Conservation (phyloP, 2,888 invertebrate species). For the Gymnocheta viridis region DNA sequence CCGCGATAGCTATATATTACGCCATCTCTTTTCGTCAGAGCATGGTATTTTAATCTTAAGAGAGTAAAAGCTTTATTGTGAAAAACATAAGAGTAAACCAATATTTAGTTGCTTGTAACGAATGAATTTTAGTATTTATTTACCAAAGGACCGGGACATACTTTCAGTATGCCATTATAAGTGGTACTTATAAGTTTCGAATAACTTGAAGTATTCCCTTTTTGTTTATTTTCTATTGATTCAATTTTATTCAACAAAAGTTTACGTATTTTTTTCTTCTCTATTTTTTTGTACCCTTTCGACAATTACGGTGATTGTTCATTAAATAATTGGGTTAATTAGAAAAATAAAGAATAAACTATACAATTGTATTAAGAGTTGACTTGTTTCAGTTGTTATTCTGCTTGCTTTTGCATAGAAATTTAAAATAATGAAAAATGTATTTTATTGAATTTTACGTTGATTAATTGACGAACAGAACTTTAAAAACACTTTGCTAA, state of each 20-base stretch:
- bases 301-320: slow-evolving; percentile 48
- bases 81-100: neutral
- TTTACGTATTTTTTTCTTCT: slow-evolving; percentile 32
- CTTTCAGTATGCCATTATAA: slow-evolving; percentile 63
- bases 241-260: slow-evolving; percentile 19
- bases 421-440: slow-evolving; percentile 4
- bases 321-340: slow-evolving; percentile 65
- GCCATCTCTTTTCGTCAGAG: slow-evolving; percentile 5
- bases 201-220: slow-evolving; percentile 38
- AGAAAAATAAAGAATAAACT: slow-evolving; percentile 39
- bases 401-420: neutral
- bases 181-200: slow-evolving; percentile 59
- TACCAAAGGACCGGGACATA: slow-evolving; percentile 31
- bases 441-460: slow-evolving; percentile 1
- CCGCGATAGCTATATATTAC: slow-evolving; percentile 57
- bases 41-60: neutral
- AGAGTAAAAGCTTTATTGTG: slow-evolving; percentile 28
- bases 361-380: slow-evolving; percentile 27
- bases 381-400: neutral
- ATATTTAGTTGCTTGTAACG: neutral
- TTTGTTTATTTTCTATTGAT: slow-evolving; percentile 49
- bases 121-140: slow-evolving; percentile 38
- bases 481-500: neutral
- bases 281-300: neutral
- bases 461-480: slow-evolving; percentile 21